Evolutionary conservation across 2,113 vertebrate species (phyloP).

Genomic region (Microcebus griseorufus): DNA sequence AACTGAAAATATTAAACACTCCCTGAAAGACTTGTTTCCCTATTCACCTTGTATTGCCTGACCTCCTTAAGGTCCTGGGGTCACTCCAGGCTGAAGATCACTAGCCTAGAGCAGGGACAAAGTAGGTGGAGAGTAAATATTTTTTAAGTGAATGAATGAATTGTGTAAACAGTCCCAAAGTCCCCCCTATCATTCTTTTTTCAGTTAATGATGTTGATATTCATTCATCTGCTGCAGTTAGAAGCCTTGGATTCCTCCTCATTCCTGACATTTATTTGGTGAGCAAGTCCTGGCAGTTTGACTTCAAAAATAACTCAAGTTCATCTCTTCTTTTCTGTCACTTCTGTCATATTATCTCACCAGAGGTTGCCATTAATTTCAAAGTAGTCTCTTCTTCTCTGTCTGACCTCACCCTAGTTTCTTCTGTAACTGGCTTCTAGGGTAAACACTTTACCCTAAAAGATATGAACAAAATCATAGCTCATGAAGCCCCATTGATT

Average conservation of each 20-base stretch:
- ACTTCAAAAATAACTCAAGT: constrained; percentile 45
- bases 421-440: neutral
- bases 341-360: neutral
- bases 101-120: neutral
- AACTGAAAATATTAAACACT: neutral
- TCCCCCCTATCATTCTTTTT: neutral
- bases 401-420: neutral
- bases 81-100: neutral
- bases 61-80: constrained; percentile 5
- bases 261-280: constrained; percentile 43
- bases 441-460: neutral
- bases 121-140: constrained; percentile 70
- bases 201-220: constrained; percentile 29
- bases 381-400: neutral
- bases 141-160: constrained; percentile 40
- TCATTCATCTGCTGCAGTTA: neutral
- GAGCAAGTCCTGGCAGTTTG: neutral
- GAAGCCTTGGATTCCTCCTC: neutral
- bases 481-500: neutral
- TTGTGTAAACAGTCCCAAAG: neutral
- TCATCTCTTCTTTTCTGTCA: neutral
- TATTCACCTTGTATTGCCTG: neutral
- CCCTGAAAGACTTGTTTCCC: neutral
- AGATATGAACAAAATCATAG: neutral
- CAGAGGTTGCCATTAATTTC: neutral